These are phyloP conservation scores for Drosophila diplacantha DNA, from an alignment of 2,888 invertebrate species.

Conservation along the genomic window DNA sequence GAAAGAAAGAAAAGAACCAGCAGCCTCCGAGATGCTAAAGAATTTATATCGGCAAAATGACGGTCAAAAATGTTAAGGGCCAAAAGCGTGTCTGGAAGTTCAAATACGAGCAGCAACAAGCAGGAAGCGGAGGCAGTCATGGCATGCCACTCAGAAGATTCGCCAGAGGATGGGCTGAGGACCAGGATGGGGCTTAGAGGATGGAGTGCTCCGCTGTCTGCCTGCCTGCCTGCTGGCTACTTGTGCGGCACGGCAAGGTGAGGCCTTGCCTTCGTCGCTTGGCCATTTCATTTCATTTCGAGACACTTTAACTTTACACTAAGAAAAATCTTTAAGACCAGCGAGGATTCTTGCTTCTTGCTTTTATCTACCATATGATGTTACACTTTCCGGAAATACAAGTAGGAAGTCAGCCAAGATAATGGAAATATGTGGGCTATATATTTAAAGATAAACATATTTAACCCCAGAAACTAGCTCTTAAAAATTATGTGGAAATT, in stretches of 20 bases:
- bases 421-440: no score
- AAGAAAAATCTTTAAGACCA: neutral
- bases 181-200: constrained; percentile 23
- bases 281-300: constrained; percentile 30
- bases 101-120: constrained; percentile 59
- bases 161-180: constrained; percentile 25
- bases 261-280: constrained; percentile 46
- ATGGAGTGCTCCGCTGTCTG: constrained; percentile 31
- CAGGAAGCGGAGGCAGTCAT: constrained; percentile 45
- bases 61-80: constrained; percentile 74
- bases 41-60: constrained; percentile 70
- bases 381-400: no score
- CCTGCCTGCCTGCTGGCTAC: constrained; percentile 55
- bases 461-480: neutral
- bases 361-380: neutral
- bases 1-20: constrained; percentile 21
- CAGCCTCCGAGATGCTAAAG: constrained; percentile 37
- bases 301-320: constrained; percentile 14
- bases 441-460: neutral
- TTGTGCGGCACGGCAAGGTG: constrained; percentile 67
- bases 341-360: neutral
- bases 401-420: no score
- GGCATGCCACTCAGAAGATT: constrained; percentile 53
- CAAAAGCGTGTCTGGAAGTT: constrained; percentile 75
- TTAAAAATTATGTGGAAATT: neutral